phyloP scores from a whole-genome alignment of 2,797 vertebrate species.

The Neopelma chrysocephalum region DNA sequence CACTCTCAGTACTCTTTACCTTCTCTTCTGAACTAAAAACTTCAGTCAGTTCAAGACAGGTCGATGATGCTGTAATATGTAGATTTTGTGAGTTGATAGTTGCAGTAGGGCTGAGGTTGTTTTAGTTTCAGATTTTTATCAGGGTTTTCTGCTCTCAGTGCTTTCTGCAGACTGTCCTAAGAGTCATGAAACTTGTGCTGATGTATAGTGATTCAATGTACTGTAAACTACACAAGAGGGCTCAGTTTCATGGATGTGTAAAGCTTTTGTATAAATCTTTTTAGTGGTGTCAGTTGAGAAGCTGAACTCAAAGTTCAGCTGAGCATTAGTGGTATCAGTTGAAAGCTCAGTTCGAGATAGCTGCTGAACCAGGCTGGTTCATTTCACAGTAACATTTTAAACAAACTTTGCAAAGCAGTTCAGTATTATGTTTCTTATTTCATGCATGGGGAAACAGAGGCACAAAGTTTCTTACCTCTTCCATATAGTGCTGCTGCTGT shows the following conservation, averaged over 20 bases:
- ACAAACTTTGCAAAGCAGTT: not conserved
- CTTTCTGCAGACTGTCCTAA: not conserved
- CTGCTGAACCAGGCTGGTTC: not conserved
- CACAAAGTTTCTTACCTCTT: not conserved
- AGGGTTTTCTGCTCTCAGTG: not conserved
- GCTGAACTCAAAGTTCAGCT: not conserved
- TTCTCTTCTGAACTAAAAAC: not conserved
- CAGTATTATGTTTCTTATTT: not conserved
- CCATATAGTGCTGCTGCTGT: not conserved
- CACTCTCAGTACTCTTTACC: not conserved
- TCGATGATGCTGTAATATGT: not conserved
- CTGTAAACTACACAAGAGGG: constrained; percentile 13
- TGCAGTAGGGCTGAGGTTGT: not conserved
- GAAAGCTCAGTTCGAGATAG: not conserved
- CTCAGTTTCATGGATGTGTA: not conserved
- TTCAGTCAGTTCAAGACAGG: not conserved
- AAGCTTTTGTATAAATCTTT: constrained; percentile 16
- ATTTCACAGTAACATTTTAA: not conserved
- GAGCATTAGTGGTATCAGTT: not conserved
- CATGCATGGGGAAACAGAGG: not conserved
- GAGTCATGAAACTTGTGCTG: not conserved
- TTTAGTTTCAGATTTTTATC: not conserved
- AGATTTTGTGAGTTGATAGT: not conserved
- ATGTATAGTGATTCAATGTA: not conserved
- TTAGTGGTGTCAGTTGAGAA: not conserved